Evolutionary conservation across 2,888 invertebrate genomes (phyloP), one percentile per base, ranked within the genome.

Genomic region (Zaprionus lineosus): DNA sequence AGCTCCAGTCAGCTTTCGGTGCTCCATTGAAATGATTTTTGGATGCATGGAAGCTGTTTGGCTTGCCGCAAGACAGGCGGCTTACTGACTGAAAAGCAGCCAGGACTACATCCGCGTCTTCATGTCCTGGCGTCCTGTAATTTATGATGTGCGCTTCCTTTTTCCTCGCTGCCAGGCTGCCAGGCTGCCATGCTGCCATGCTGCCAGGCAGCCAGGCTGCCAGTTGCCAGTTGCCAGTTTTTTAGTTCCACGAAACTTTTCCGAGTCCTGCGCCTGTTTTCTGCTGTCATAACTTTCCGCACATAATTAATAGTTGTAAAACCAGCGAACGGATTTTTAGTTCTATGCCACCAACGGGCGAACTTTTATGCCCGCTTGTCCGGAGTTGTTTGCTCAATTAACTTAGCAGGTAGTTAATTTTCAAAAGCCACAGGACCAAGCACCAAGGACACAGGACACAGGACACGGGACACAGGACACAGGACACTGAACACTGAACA

Each of bases 371-470:
- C 52, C 76, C 40, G 57, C 55, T 69, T 73, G 65, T 65, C 66
- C 58, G 52, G 51, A 75, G 40, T 69, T 70, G 78, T 68, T 85
- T 70, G 87, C 83, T 88, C 88, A 88, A 88, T 88, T 88, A 88
- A 88, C 86, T 87, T 86, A 74, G 74, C 88, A 88, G 88, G 88
- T 88, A 88, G 88, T 88, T 88, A 87, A 88, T 88, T 88, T 81
- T 74, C 47, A 40, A 40, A 64, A 85, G 62, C 84, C 74, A 50
- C 76, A 83, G 47, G 52, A 26, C n/a, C n/a, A n/a, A n/a, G n/a
- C n/a, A n/a, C n/a, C n/a, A n/a, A n/a, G n/a, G n/a, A n/a, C n/a
- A n/a, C n/a, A n/a, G n/a, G n/a, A n/a, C n/a, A n/a, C n/a, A n/a
- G n/a, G n/a, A n/a, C n/a, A n/a, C n/a, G n/a, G n/a, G n/a, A n/a